Conservation (phyloP, 2,888 invertebrate genomes). For the Zhuqinia jingwanae region DNA sequence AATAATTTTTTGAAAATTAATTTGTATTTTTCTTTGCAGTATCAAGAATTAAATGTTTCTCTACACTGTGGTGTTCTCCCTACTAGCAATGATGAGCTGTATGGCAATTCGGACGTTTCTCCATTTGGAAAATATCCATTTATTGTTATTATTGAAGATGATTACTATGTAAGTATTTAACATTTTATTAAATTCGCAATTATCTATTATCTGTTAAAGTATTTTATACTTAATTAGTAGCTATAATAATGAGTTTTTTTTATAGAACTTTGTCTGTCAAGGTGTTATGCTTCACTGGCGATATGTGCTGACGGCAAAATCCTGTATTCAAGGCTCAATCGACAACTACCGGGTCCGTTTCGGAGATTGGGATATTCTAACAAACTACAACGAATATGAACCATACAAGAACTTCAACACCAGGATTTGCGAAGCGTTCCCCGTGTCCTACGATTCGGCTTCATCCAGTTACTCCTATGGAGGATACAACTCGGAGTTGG, state of each 20-base stretch:
- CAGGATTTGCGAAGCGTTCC: slow-evolving; percentile 73
- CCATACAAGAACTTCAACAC: slow-evolving; percentile 76
- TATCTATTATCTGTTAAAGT: neutral
- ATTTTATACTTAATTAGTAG: neutral
- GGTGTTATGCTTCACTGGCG: slow-evolving; percentile 74
- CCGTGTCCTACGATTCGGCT: slow-evolving; percentile 71
- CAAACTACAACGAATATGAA: slow-evolving; percentile 77
- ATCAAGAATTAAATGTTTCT: slow-evolving; percentile 73
- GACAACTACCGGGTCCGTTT: slow-evolving; percentile 74
- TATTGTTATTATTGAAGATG: slow-evolving; percentile 76
- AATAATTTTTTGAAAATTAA: neutral
- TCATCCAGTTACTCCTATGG: slow-evolving; percentile 61
- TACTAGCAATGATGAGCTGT: slow-evolving; percentile 74
- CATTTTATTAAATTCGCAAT: no score
- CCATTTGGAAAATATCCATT: slow-evolving; percentile 74
- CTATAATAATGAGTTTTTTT: neutral
- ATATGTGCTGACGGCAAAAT: slow-evolving; percentile 73
- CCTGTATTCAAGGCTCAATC: slow-evolving; percentile 74
- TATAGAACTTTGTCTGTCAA: slow-evolving; percentile 76
- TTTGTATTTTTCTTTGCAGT: slow-evolving; percentile 65
- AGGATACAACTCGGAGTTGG: slow-evolving; percentile 44
- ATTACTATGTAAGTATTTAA: slow-evolving; percentile 74
- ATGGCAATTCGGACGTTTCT: slow-evolving; percentile 69
- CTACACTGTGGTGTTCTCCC: slow-evolving; percentile 75
- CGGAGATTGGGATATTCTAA: slow-evolving; percentile 78